Percentiles rank a stretch among this genome's conserved stretches.
These are phyloP conservation scores for Coptotermes formosanus DNA, from an alignment of 1,140 invertebrate species.

Conservation along the genomic window DNA sequence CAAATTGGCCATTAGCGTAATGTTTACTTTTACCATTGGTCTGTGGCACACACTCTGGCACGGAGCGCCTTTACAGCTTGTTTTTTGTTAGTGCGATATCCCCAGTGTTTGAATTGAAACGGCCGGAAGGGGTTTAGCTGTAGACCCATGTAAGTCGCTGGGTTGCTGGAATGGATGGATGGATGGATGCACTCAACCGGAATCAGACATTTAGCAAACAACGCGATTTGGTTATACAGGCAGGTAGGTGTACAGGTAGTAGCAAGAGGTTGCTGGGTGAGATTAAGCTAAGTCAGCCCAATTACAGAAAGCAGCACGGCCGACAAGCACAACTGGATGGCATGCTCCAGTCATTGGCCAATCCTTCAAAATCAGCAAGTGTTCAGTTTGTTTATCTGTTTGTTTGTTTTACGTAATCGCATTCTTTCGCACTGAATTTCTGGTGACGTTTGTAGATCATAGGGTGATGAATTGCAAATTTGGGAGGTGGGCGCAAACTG, in stretches of 20 bases:
- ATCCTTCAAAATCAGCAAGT: not conserved
- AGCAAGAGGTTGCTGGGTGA: not conserved
- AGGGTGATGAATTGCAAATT: not conserved
- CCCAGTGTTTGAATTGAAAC: not conserved
- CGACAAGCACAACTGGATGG: not conserved
- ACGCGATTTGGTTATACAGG: slow-evolving; percentile 25
- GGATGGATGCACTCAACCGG: slow-evolving; percentile 24
- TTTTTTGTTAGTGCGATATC: slow-evolving; percentile 4
- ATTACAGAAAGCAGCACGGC: not conserved
- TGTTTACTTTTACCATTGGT: slow-evolving; percentile 28
- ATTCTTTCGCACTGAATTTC: not conserved
- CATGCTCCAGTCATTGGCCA: too few relatives aligned
- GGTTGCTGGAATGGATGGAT: not conserved
- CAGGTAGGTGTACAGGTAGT: not conserved
- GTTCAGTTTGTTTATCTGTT: not conserved
- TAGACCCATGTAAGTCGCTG: not conserved
- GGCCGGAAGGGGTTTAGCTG: not conserved
- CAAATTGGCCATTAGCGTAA: slow-evolving; percentile 26
- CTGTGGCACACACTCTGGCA: slow-evolving; percentile 15
- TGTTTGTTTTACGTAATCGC: not conserved
- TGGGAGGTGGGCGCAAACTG: not conserved
- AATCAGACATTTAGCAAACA: slow-evolving; percentile 30
- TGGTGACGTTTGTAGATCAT: not conserved
- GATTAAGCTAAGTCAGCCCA: slow-evolving; percentile 20
- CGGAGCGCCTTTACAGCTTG: not conserved